Percentiles rank a stretch among this genome's conserved stretches.
Evolutionary conservation across 2,113 vertebrate species (phyloP).

Genomic region (Eretmochelys imbricata): DNA sequence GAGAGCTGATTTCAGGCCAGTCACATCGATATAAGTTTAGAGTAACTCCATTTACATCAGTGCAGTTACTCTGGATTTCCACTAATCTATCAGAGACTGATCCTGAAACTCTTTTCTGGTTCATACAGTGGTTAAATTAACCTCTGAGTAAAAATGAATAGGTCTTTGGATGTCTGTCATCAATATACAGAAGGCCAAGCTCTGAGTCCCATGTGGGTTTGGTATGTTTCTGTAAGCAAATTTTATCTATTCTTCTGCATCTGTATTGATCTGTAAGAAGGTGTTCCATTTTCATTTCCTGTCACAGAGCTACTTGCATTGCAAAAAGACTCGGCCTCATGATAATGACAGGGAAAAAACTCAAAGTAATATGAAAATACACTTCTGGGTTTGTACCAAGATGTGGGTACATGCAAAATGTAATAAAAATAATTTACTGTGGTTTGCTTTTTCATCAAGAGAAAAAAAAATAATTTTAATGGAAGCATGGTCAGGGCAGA

Average conservation of each 20-base stretch:
- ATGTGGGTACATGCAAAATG: neutral
- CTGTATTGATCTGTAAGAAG: neutral
- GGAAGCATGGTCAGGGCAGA: neutral
- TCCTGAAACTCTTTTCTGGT: neutral
- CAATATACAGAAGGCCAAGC: neutral
- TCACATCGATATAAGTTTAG: neutral
- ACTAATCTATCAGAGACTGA: neutral
- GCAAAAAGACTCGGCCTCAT: neutral
- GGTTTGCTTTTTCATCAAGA: neutral
- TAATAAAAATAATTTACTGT: neutral
- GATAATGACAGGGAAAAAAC: neutral
- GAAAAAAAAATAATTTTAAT: neutral
- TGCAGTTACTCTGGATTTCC: neutral
- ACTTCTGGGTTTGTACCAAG: neutral
- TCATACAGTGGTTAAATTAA: neutral
- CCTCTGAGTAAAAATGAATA: neutral
- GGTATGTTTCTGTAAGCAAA: neutral
- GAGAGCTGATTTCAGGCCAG: neutral
- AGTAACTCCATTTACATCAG: rapidly evolving
- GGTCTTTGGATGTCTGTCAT: neutral
- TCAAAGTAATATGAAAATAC: neutral
- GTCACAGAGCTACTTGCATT: neutral
- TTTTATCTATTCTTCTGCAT: neutral
- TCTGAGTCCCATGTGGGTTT: neutral
- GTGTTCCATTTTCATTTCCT: neutral